Evolutionary conservation across 2,888 invertebrate species (phyloP).

Genomic region (Rhagonycha fulva): DNA sequence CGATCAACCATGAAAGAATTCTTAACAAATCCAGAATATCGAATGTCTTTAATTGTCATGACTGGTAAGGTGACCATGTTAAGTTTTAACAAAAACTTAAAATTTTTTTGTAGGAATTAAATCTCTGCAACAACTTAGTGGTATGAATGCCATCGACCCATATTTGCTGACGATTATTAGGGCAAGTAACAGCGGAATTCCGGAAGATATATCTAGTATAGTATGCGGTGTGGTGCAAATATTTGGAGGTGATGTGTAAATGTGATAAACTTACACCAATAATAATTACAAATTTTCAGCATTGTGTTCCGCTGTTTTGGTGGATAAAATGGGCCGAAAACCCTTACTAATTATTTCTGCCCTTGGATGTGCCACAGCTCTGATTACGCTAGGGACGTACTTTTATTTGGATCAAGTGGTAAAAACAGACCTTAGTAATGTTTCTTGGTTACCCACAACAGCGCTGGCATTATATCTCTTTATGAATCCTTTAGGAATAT

Average conservation of each 20-base stretch:
- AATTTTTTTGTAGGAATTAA: background rate
- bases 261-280: background rate
- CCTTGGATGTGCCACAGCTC: constrained; percentile 58
- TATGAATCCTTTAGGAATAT: constrained; percentile 62
- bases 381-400: constrained; percentile 58
- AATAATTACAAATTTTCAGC: constrained; percentile 13
- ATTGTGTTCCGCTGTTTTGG: constrained; percentile 50
- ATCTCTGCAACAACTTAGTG: background rate
- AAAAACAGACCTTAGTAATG: constrained; percentile 47
- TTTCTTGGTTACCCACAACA: constrained; percentile 59
- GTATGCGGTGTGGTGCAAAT: background rate
- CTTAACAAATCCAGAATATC: constrained; percentile 35
- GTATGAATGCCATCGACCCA: background rate
- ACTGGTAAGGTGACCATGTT: constrained; percentile 7
- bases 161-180: background rate
- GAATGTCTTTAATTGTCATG: constrained; percentile 27
- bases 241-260: background rate
- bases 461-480: constrained; percentile 63
- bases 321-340: constrained; percentile 60
- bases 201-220: background rate
- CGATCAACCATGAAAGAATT: constrained; percentile 48
- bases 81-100: background rate
- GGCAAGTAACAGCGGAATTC: background rate
- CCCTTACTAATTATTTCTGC: constrained; percentile 61
- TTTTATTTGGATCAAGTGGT: constrained; percentile 59